phyloP scores from a whole-genome alignment of 2,797 vertebrate genomes.

The Phoxinus dragarum region DNA sequence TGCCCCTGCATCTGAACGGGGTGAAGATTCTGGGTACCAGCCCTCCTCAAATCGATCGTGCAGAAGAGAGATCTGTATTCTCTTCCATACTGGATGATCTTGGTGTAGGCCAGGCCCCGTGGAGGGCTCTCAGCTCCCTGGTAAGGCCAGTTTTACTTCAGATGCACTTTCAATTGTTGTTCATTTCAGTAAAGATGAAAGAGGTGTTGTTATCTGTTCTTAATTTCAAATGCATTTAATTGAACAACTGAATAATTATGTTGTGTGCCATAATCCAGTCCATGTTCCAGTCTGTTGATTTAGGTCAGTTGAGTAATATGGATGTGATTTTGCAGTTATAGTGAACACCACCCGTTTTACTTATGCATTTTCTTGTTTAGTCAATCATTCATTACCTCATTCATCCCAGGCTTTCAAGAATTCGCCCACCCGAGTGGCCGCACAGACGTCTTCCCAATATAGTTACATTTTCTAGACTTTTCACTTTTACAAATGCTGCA shows the following conservation, averaged over 20 bases:
- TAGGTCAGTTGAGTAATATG: conserved; percentile 21
- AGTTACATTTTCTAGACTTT: conserved; percentile 19
- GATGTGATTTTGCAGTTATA: conserved; percentile 13
- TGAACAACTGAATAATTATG: not conserved
- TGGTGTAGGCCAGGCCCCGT: conserved; percentile 89
- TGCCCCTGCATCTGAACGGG: conserved; percentile 86
- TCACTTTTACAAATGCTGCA: conserved; percentile 35
- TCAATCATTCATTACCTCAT: conserved; percentile 23
- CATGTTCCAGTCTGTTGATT: conserved; percentile 9
- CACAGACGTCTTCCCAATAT: not conserved
- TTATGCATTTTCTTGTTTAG: conserved; percentile 26
- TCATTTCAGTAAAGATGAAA: conserved; percentile 20
- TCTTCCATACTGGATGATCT: conserved; percentile 90
- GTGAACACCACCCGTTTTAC: not conserved
- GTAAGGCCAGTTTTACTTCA: conserved; percentile 67
- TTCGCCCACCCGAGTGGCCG: not conserved
- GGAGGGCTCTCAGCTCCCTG: conserved; percentile 91
- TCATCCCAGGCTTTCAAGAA: conserved; percentile 27
- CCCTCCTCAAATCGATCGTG: conserved; percentile 88
- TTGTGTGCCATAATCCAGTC: not conserved
- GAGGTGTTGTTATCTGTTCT: not conserved
- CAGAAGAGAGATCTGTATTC: conserved; percentile 92
- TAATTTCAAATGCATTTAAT: conserved; percentile 12
- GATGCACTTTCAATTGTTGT: not conserved
- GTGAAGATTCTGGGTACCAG: conserved; percentile 91